phyloP scores from a whole-genome alignment of 2,888 invertebrate genomes.

The Pristionchus exspectatus region DNA sequence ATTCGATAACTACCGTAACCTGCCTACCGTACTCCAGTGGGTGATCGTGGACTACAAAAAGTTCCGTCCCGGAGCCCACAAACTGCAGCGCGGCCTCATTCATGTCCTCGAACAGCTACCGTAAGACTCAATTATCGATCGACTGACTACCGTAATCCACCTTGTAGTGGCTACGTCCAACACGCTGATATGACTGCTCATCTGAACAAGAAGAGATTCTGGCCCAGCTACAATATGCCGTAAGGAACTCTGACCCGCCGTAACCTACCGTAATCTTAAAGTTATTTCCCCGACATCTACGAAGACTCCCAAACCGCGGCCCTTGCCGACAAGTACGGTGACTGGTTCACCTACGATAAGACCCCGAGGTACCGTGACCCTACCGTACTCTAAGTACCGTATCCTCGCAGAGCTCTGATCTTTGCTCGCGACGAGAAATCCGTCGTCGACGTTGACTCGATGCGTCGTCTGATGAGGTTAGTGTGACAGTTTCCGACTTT shows the following conservation, averaged over 20 bases:
- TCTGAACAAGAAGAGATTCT: slow-evolving; percentile 83
- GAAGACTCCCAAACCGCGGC: slow-evolving; percentile 83
- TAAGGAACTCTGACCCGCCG: neutral
- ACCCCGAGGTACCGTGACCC: slow-evolving; percentile 75
- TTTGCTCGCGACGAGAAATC: slow-evolving; percentile 82
- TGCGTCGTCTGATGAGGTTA: slow-evolving; percentile 83
- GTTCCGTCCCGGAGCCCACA: slow-evolving; percentile 80
- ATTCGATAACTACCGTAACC: slow-evolving; percentile 4
- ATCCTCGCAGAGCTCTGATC: slow-evolving; percentile 78
- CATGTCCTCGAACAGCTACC: slow-evolving; percentile 88
- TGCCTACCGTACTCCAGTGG: slow-evolving; percentile 56
- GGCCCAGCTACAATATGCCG: slow-evolving; percentile 87
- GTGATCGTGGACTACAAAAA: slow-evolving; percentile 86
- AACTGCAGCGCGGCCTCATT: slow-evolving; percentile 81
- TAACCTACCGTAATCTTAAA: slow-evolving; percentile 10
- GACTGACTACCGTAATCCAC: slow-evolving; percentile 15
- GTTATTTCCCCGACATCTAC: slow-evolving; percentile 84
- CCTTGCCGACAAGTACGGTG: slow-evolving; percentile 82
- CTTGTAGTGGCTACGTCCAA: slow-evolving; percentile 70
- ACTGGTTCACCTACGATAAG: slow-evolving; percentile 83
- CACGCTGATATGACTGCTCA: slow-evolving; percentile 71
- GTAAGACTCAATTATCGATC: slow-evolving; percentile 75
- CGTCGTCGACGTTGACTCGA: slow-evolving; percentile 83
- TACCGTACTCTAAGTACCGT: neutral
- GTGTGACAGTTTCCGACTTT: neutral